phyloP scores from a whole-genome alignment of 37 sponge, comb jelly and placozoan genomes.

The Tethya wilhelma region DNA sequence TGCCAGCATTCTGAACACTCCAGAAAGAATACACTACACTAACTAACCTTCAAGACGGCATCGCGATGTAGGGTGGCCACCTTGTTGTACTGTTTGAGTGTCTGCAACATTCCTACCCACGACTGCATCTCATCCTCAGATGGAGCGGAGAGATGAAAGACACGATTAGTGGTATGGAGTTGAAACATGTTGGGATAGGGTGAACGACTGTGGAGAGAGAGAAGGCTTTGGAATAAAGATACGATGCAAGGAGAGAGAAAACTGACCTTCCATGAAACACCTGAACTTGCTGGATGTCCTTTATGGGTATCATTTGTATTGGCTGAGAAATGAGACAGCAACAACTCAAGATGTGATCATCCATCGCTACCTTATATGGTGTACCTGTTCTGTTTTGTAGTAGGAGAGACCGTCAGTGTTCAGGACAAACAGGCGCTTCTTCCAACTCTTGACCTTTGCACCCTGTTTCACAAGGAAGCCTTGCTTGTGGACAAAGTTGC shows the following conservation, averaged over 20 bases:
- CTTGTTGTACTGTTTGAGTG: constrained; percentile 58
- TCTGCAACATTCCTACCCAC: constrained; percentile 83
- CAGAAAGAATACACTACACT: background rate
- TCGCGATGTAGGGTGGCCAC: background rate
- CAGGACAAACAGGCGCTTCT: constrained; percentile 74
- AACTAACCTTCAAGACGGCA: background rate
- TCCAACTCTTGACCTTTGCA: constrained; percentile 74
- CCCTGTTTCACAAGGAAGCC: constrained; percentile 83
- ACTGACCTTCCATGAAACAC: constrained; percentile 47
- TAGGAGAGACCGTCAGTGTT: constrained; percentile 59
- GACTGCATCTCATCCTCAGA: constrained; percentile 85
- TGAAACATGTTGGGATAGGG: constrained; percentile 66
- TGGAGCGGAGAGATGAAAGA: constrained; percentile 53
- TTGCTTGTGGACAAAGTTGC: constrained; percentile 61
- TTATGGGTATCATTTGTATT: constrained; percentile 29
- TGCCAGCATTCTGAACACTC: no score
- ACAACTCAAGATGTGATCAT: background rate
- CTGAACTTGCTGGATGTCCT: constrained; percentile 50
- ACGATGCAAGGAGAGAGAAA: background rate
- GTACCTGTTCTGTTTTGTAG: constrained; percentile 75
- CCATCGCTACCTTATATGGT: background rate
- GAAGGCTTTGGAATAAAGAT: background rate
- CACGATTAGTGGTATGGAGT: constrained; percentile 46
- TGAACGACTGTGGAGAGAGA: background rate
- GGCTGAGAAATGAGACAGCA: constrained; percentile 32